Evolutionary conservation across 2,888 invertebrate genomes (phyloP).

Genomic region (Patella ulyssiponensis): DNA sequence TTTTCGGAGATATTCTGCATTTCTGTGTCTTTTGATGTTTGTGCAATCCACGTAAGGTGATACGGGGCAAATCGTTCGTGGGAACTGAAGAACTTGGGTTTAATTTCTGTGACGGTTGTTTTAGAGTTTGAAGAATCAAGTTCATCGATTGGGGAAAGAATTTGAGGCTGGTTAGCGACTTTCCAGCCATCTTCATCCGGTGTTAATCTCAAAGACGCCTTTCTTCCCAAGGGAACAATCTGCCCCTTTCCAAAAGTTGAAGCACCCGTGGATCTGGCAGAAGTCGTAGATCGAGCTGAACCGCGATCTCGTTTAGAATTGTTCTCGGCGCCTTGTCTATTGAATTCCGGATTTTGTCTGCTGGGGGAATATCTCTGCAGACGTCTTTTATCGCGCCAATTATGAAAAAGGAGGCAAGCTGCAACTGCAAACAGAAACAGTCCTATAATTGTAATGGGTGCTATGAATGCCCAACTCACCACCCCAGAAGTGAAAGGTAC

Average conservation of each 20-base stretch:
- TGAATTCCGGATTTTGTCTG: not conserved
- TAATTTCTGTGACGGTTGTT: slow-evolving; percentile 35
- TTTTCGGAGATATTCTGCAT: slow-evolving; percentile 11
- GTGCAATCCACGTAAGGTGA: slow-evolving; percentile 50
- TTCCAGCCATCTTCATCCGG: slow-evolving; percentile 35
- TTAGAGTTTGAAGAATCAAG: slow-evolving; percentile 41
- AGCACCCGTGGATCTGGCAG: slow-evolving; percentile 35
- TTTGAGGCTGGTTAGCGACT: slow-evolving; percentile 31
- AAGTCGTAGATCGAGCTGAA: slow-evolving; percentile 52
- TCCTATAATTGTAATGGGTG: slow-evolving; percentile 49
- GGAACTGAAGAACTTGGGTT: slow-evolving; percentile 41
- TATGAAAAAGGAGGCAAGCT: slow-evolving; percentile 53
- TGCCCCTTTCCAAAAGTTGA: not conserved
- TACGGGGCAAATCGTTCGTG: slow-evolving; percentile 53
- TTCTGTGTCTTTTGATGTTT: slow-evolving; percentile 20
- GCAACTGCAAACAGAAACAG: slow-evolving; percentile 47
- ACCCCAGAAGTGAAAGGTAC: not conserved
- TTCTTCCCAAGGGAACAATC: not conserved
- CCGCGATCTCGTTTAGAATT: slow-evolving; percentile 29
- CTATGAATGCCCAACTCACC: slow-evolving; percentile 49
- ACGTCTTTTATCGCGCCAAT: slow-evolving; percentile 45
- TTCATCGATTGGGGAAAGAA: slow-evolving; percentile 54
- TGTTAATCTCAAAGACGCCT: not conserved
- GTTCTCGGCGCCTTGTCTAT: slow-evolving; percentile 15
- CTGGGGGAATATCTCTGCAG: slow-evolving; percentile 13